These are phyloP conservation scores for Parnassius mnemosyne DNA, from an alignment of 2,888 invertebrate genomes.

Conservation along the genomic window DNA sequence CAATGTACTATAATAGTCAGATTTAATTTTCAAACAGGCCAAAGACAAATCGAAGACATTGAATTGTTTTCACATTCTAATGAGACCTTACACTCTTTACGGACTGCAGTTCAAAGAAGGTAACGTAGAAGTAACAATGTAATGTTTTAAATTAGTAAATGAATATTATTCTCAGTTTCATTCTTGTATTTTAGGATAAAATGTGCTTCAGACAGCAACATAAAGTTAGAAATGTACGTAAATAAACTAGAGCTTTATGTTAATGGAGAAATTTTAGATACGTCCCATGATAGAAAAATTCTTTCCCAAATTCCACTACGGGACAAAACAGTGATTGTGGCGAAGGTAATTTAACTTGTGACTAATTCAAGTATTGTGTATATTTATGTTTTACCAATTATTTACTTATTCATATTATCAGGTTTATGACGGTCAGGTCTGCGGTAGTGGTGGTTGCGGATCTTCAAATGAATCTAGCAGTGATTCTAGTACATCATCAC, in stretches of 20 bases:
- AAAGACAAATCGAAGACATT: constrained; percentile 93
- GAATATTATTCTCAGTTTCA: not conserved
- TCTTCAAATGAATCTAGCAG: constrained; percentile 91
- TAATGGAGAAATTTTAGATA: constrained; percentile 93
- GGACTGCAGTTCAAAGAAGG: constrained; percentile 88
- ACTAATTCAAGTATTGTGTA: not conserved
- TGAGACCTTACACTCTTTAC: constrained; percentile 93
- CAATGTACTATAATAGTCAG: constrained; percentile 92
- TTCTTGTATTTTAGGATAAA: constrained; percentile 60
- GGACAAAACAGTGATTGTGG: constrained; percentile 90
- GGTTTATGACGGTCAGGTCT: constrained; percentile 74
- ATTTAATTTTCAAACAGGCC: constrained; percentile 88
- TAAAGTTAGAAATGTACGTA: constrained; percentile 94
- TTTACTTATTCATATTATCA: constrained; percentile 29
- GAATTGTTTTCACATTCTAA: constrained; percentile 96
- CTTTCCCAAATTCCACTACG: constrained; percentile 91
- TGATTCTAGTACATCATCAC: constrained; percentile 96
- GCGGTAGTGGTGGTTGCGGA: constrained; percentile 72
- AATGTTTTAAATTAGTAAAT: not conserved
- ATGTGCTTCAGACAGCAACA: constrained; percentile 77
- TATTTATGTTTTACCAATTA: constrained; percentile 6
- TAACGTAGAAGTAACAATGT: constrained; percentile 30
- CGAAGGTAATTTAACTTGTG: constrained; percentile 53
- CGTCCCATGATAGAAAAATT: constrained; percentile 92
- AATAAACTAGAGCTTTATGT: constrained; percentile 95